These are phyloP conservation scores for Zaprionus davidi DNA, from an alignment of 1,140 invertebrate species.

Conservation along the genomic window DNA sequence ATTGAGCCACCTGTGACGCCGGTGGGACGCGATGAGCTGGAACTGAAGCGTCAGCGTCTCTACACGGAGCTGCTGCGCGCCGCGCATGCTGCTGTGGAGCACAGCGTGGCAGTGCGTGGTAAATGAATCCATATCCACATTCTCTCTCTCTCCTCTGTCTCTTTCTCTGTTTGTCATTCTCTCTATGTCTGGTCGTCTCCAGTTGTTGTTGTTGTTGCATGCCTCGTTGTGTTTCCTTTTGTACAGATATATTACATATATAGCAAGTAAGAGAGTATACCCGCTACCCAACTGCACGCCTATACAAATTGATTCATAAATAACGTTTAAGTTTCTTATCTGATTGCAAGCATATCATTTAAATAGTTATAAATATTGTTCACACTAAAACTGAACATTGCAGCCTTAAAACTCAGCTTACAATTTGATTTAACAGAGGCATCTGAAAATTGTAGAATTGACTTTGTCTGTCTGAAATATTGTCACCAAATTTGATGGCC, in stretches of 20 bases:
- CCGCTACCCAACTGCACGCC: too few species aligned
- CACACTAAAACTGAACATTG: too few species aligned
- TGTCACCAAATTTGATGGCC: too few species aligned
- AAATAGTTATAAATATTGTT: too few species aligned
- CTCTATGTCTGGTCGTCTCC: constrained; percentile 4
- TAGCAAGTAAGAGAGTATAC: too few species aligned
- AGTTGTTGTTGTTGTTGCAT: constrained; percentile 21
- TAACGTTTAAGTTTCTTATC: too few species aligned
- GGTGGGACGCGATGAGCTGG: constrained; percentile 90
- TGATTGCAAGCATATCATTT: too few species aligned
- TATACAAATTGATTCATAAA: too few species aligned
- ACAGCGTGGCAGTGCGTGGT: constrained; percentile 87
- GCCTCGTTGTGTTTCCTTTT: constrained; percentile 20
- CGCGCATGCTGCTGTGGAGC: constrained; percentile 89
- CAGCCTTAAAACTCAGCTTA: too few species aligned
- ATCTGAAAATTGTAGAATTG: too few species aligned
- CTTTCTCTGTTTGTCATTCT: constrained; percentile 16
- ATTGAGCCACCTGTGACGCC: constrained; percentile 89
- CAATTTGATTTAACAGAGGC: too few species aligned
- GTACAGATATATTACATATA: neutral
- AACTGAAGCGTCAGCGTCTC: constrained; percentile 89
- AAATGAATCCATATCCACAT: constrained; percentile 46
- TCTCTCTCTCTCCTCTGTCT: constrained; percentile 12
- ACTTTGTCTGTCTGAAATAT: too few species aligned
- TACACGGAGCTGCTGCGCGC: constrained; percentile 91